Evolutionary conservation across 2,113 vertebrate genomes (phyloP), one percentile per base, ranked within the genome.

Genomic region (Scophthalmus maximus): DNA sequence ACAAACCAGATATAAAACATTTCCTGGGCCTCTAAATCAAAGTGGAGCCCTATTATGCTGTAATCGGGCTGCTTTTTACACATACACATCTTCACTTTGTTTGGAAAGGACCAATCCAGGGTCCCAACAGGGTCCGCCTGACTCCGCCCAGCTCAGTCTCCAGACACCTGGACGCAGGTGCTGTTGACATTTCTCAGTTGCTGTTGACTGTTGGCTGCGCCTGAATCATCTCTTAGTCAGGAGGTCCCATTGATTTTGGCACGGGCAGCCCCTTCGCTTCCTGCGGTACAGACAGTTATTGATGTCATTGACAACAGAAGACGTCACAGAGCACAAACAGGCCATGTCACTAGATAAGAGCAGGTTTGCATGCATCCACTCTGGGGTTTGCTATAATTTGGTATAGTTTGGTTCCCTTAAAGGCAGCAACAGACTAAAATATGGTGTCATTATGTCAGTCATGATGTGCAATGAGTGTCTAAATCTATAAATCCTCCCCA

Each of bases 261-360:
- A 40, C 17, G 14, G 36, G 14, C 36, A 40, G 36, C 36, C 36
- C 10, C 4, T 14, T 14, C 12, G 36, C 36, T 38, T 38, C 11
- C 12, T 38, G 36, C 6, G 36, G 4, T 11, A 38, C 12, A 23
- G 36, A 38, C 22, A n/a, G 18, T n/a, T 12, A 12, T 20, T 65
- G 14, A 40, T 51, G 17, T 46, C 55, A 51, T 4, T 25, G 73
- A 57, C 18, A 26, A 36, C 17, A 53, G 3, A 60, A 4, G 14
- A 61, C 0, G 1, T 76, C 71, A 75, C 44, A 0, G 8, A 73
- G 8, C 15, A 62, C 3, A 6, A 34, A 5, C 9, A 25, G 22
- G 47, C 22, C 5, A 14, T 8, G 10, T 2, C 44, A 26, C 2
- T 2, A 58, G 36, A 74, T 68, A 67, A 79, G 46, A 56, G 46